Evolutionary conservation across 2,888 invertebrate species (phyloP).

Genomic region (Thelaira solivaga): DNA sequence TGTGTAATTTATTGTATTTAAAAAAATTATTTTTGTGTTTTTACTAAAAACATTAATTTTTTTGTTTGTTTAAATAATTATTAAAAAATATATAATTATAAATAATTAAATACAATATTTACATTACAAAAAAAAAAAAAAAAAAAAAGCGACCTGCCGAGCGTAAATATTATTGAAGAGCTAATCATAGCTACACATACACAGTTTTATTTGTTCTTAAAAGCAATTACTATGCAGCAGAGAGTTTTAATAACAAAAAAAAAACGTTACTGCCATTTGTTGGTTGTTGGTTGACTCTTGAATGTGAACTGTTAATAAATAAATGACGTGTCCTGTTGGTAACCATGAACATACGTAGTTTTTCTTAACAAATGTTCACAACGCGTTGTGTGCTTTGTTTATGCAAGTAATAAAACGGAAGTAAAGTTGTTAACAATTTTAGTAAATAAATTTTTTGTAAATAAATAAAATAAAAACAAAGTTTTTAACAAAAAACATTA

Average conservation of each 20-base stretch:
- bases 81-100: too few species aligned
- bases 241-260: background rate
- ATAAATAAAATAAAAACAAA: background rate
- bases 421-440: conserved; percentile 36
- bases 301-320: conserved; percentile 15
- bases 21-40: too few species aligned
- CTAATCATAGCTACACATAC: background rate
- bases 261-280: background rate
- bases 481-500: background rate
- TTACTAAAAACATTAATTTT: too few species aligned
- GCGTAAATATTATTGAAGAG: too few species aligned
- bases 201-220: background rate
- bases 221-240: conserved; percentile 1
- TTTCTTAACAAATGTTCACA: background rate
- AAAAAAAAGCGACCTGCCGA: too few species aligned
- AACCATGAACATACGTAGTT: conserved; percentile 34
- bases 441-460: background rate
- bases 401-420: conserved; percentile 22
- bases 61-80: too few species aligned
- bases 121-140: too few species aligned
- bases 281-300: background rate
- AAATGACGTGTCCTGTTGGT: conserved; percentile 50
- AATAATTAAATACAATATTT: too few species aligned
- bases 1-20: too few species aligned
- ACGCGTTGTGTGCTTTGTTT: background rate